Base-by-base conservation (phyloP, 2,888 invertebrate genomes). In the Epicampocera succincta region DNA sequence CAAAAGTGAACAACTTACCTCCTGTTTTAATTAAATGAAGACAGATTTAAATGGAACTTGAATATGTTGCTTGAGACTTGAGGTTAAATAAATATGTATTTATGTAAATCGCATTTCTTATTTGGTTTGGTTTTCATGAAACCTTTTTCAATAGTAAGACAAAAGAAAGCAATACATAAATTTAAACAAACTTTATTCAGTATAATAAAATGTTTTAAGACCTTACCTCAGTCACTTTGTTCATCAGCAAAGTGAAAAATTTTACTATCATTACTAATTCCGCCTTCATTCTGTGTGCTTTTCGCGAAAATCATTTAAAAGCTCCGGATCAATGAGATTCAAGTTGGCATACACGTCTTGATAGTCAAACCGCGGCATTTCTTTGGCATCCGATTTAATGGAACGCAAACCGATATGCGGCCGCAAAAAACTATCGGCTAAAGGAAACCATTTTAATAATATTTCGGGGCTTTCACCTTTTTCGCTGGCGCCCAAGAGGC, bases 401-500 rank as follows among this genome's bases (percentile, higher is more conserved):
- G 85, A 86, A 3, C 87, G 75, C 25, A 87, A 65, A 0, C 87
- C 87, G 48, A 86, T 87, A 58, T 87, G 87, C 3, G 86, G 85
- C 2, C 87, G 84, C 1, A 87, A 66, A 19, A 87, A 87, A 60
- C 86, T 85, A 66, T 87, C 87, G 15, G 87, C 87, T 65, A 86
- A 48, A 0, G 87, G 87, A 68, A 86, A 87, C 87, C 87, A 87
- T 46, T 86, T 85, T 60, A 86, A 52, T 25, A 86, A 83, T 58
- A 87, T 85, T 33, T 85, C 85, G 0, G 86, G 85, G 29, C 84
- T 85, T 52, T 83, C 79, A 12, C 85, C 86, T 5, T 84, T 82
- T 48, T 86, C 84, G 0, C 77, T 65, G 0, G 85, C 85, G 19
- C 85, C 86, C 15, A 87, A 46, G 83, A 87, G 84, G 6, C 87